Evolutionary conservation across 2,888 invertebrate species (phyloP).

Genomic region (Latheticus oryzae): DNA sequence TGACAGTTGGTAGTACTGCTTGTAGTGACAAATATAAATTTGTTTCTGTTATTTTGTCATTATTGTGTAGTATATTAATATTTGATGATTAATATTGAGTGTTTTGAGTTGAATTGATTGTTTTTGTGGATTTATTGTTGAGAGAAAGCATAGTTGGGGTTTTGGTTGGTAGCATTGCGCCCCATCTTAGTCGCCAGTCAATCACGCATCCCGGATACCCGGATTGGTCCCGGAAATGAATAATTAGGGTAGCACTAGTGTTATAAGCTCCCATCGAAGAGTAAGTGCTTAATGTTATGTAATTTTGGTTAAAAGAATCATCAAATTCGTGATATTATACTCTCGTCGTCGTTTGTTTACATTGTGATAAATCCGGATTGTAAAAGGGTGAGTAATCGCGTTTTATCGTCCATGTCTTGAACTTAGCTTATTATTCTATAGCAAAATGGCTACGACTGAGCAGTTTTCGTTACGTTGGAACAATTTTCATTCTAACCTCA

Average conservation of each 20-base stretch:
- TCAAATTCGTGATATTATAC: too few species aligned
- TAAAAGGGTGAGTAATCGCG: conserved; percentile 56
- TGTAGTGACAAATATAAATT: too few species aligned
- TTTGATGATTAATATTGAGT: too few species aligned
- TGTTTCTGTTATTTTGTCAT: too few species aligned
- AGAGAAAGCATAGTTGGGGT: too few species aligned
- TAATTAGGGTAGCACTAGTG: conserved; percentile 60
- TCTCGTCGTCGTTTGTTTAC: conserved; percentile 14
- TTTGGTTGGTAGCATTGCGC: conserved; percentile 28
- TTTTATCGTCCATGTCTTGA: conserved; percentile 32
- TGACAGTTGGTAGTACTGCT: too few species aligned
- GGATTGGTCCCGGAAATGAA: conserved; percentile 64
- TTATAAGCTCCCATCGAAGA: conserved; percentile 46
- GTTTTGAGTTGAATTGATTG: too few species aligned
- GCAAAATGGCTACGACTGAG: conserved; percentile 69
- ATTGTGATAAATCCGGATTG: conserved; percentile 37
- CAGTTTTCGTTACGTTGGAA: conserved; percentile 84
- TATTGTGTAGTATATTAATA: too few species aligned
- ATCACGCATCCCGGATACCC: conserved; percentile 60
- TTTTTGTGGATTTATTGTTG: too few species aligned
- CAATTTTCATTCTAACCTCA: conserved; percentile 81
- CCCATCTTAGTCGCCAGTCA: conserved; percentile 40
- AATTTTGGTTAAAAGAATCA: too few species aligned
- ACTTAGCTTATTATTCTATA: conserved; percentile 24
- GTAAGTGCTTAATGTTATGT: conserved; percentile 56